Evolutionary conservation across 2,888 invertebrate species (phyloP).

Genomic region (Dasypolia templi): DNA sequence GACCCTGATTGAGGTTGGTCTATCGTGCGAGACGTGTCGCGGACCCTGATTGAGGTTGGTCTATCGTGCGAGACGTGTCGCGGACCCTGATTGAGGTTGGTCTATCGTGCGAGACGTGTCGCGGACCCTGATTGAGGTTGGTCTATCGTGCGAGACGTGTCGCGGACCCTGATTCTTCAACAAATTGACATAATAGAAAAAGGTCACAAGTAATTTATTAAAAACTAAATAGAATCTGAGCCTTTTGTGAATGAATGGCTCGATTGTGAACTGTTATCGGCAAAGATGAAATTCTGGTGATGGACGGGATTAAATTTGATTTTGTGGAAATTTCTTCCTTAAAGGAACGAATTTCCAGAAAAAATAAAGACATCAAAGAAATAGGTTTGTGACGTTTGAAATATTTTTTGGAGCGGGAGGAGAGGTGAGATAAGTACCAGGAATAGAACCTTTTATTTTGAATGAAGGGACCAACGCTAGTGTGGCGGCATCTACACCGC

Average conservation of each 20-base stretch:
- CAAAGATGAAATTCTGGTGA: not conserved
- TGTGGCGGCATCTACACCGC: too few relatives aligned
- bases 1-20: slow-evolving; percentile 9
- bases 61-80: slow-evolving; percentile 15
- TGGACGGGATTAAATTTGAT: slow-evolving; percentile 33
- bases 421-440: not conserved
- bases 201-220: slow-evolving; percentile 59
- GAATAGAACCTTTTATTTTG: not conserved
- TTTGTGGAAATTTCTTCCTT: slow-evolving; percentile 14
- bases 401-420: not conserved
- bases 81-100: slow-evolving; percentile 1
- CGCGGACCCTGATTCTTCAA: slow-evolving; percentile 9
- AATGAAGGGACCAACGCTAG: not conserved
- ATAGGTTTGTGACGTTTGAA: not conserved
- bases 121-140: not conserved
- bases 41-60: slow-evolving; percentile 2
- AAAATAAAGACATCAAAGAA: slow-evolving; percentile 16
- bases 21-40: slow-evolving; percentile 12
- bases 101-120: slow-evolving; percentile 17
- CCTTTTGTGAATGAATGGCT: slow-evolving; percentile 50
- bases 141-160: slow-evolving; percentile 17
- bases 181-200: slow-evolving; percentile 53
- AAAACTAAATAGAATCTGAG: slow-evolving; percentile 43
- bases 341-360: not conserved
- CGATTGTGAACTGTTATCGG: slow-evolving; percentile 43